A percentile compares a stretch with the other conserved stretches of the same genome.
Evolutionary conservation across 1,140 invertebrate genomes (phyloP).

Genomic region (Heliothis virescens): DNA sequence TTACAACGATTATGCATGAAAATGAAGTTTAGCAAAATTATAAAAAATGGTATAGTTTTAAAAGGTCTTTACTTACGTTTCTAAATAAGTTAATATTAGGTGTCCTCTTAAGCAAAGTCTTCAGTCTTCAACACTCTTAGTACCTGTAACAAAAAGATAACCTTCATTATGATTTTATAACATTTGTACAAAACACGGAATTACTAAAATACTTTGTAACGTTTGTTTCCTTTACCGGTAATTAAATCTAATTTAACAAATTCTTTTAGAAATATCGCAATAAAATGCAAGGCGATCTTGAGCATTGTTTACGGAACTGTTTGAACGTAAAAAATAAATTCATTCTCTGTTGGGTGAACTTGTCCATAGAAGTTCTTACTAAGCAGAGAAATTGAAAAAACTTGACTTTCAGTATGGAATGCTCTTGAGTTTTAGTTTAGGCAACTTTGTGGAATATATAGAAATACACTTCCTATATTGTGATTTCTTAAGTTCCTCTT

Average conservation of each 20-base stretch:
- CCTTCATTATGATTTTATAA: conserved; percentile 20
- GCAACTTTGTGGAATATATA: no score
- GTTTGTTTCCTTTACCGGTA: conserved; percentile 13
- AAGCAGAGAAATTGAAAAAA: no score
- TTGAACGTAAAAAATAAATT: no score
- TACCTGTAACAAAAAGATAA: conserved; percentile 34
- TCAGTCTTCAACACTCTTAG: conserved; percentile 40
- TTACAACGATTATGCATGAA: no score
- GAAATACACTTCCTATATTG: no score
- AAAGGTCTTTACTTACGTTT: conserved; percentile 30
- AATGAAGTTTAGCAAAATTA: no score
- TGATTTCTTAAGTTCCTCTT: no score
- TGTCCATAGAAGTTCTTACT: not conserved
- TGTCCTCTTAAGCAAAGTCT: conserved; percentile 24
- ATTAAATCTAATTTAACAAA: conserved; percentile 29
- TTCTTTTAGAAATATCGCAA: not conserved
- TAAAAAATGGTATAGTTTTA: no score
- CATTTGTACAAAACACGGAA: conserved; percentile 7
- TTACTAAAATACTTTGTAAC: conserved; percentile 15
- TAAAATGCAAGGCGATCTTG: conserved; percentile 16
- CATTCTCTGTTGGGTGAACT: not conserved
- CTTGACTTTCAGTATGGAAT: no score
- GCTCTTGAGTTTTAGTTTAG: no score
- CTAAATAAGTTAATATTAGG: conserved; percentile 18
- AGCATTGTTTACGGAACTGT: conserved; percentile 22